A percentile compares a stretch with the other conserved stretches of the same genome.
Evolutionary conservation across 2,113 vertebrate genomes (phyloP).

Genomic region (Hemichromis elongatus): DNA sequence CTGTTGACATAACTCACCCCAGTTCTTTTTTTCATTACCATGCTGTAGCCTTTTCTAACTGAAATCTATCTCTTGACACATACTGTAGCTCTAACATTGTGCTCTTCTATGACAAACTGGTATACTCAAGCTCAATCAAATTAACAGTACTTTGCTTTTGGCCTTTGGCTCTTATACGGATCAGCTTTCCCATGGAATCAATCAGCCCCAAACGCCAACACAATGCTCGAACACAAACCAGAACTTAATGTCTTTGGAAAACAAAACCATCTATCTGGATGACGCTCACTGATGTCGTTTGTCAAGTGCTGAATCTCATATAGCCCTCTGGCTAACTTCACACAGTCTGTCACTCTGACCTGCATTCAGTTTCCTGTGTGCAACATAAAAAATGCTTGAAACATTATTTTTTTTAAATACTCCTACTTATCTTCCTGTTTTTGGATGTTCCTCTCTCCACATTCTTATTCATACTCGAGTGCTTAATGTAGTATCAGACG

Average conservation of each 20-base stretch:
- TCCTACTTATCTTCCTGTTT: not conserved
- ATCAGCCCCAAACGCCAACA: not conserved
- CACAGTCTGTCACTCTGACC: not conserved
- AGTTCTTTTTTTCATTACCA: not conserved
- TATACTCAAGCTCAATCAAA: not conserved
- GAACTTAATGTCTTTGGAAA: not conserved
- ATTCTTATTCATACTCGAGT: not conserved
- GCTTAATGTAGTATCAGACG: constrained; percentile 10
- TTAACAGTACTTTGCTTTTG: not conserved
- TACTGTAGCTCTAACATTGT: not conserved
- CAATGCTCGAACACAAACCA: not conserved
- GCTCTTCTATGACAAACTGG: not conserved
- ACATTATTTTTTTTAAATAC: not conserved
- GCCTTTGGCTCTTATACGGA: not conserved
- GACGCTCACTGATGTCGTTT: not conserved
- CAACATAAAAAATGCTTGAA: not conserved
- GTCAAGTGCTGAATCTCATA: not conserved
- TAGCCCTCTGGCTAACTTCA: not conserved
- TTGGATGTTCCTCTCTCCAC: not conserved
- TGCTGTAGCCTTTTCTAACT: not conserved
- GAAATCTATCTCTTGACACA: not conserved
- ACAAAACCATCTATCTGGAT: not conserved
- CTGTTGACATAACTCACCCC: not conserved
- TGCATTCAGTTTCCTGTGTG: not conserved
- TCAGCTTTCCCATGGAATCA: not conserved